Evolutionary conservation across 2,888 invertebrate genomes (phyloP).

Genomic region (Athalia cordata): DNA sequence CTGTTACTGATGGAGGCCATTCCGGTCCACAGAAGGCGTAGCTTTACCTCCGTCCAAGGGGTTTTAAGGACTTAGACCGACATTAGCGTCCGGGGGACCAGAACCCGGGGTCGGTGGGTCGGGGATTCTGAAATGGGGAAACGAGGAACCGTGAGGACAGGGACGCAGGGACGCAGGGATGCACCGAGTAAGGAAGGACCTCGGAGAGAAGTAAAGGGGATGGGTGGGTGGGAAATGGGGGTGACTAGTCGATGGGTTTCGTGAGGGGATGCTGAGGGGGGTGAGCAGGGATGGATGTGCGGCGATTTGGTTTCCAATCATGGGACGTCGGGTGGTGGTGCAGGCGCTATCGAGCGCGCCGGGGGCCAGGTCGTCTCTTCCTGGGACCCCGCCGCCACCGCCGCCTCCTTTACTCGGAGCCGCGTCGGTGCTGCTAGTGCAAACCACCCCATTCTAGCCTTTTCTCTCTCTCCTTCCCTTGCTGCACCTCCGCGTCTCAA

Average conservation of each 20-base stretch:
- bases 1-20: constrained; percentile 73
- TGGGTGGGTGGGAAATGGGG: neutral
- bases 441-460: constrained; percentile 66
- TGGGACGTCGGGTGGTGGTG: constrained; percentile 71
- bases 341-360: constrained; percentile 71
- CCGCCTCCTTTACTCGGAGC: constrained; percentile 62
- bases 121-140: neutral
- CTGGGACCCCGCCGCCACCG: constrained; percentile 70
- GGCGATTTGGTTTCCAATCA: constrained; percentile 74
- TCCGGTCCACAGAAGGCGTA: constrained; percentile 65
- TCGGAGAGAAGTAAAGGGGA: neutral
- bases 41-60: constrained; percentile 62
- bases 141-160: neutral
- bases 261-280: constrained; percentile 48
- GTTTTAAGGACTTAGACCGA: constrained; percentile 73
- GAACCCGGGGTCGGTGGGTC: constrained; percentile 49
- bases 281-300: constrained; percentile 69
- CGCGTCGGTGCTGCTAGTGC: constrained; percentile 61
- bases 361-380: constrained; percentile 38
- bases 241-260: constrained; percentile 40
- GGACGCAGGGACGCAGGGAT: constrained; percentile 7
- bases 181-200: constrained; percentile 43
- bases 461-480: constrained; percentile 49
- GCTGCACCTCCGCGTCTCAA: constrained; percentile 53
- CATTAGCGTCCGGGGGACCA: constrained; percentile 70